These are phyloP conservation scores for Cryptops parisi DNA, from an alignment of 2,888 invertebrate species.

Conservation along the genomic window DNA sequence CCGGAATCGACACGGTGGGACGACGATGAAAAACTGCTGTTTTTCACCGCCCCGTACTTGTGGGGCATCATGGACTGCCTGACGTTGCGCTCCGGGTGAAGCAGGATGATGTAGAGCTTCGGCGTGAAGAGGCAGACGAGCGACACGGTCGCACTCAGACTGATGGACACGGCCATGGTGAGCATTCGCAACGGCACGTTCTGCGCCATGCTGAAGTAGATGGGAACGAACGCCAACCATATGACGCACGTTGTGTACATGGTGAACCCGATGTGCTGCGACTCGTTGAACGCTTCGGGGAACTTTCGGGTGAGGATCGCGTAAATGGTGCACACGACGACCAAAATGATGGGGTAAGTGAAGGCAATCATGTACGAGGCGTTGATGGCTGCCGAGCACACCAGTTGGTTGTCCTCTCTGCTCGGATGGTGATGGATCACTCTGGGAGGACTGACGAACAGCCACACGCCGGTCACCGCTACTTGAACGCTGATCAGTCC, in stretches of 20 bases:
- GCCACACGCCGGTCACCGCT: constrained; percentile 79
- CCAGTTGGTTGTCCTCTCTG: constrained; percentile 78
- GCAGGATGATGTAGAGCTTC: constrained; percentile 78
- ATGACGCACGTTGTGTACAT: constrained; percentile 99
- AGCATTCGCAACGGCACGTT: constrained; percentile 69
- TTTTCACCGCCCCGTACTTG: constrained; percentile 19
- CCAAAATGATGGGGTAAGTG: constrained; percentile 78
- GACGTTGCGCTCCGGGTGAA: constrained; percentile 77
- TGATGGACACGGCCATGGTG: constrained; percentile 91
- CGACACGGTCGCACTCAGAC: constrained; percentile 83
- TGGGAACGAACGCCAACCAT: constrained; percentile 68
- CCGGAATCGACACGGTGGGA: constrained; percentile 30
- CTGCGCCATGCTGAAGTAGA: constrained; percentile 44
- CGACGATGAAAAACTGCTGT: constrained; percentile 20
- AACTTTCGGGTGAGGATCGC: constrained; percentile 91
- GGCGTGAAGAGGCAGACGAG: constrained; percentile 86
- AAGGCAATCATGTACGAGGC: constrained; percentile 50
- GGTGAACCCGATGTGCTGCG: constrained; percentile 67
- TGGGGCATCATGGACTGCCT: constrained; percentile 43
- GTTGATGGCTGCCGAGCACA: constrained; percentile 82
- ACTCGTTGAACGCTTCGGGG: constrained; percentile 95
- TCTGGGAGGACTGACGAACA: constrained; percentile 73
- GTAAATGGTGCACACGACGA: constrained; percentile 85
- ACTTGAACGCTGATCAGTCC: constrained; percentile 30
- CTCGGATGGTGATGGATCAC: constrained; percentile 84